A percentile compares a stretch with the other conserved stretches of the same genome.
These are phyloP conservation scores for Coracopsis vasa DNA, from an alignment of 2,113 vertebrate species.

Conservation along the genomic window DNA sequence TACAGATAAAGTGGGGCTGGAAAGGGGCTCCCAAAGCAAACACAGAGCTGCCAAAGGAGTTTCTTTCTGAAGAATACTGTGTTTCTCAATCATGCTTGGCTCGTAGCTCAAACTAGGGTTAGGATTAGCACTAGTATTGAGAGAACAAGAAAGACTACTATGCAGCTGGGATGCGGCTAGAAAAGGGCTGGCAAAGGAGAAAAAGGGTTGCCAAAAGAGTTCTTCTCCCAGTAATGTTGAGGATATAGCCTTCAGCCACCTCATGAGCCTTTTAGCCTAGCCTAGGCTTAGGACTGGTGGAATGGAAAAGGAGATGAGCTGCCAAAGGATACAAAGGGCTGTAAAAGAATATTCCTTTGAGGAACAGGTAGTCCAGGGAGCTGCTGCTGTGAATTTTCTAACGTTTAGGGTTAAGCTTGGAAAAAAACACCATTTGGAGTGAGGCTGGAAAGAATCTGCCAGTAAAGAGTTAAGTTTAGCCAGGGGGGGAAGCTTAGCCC, in stretches of 20 bases:
- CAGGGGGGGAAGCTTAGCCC: not conserved
- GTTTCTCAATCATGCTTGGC: not conserved
- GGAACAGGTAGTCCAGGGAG: not conserved
- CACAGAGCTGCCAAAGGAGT: not conserved
- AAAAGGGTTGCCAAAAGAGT: not conserved
- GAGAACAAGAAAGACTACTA: not conserved
- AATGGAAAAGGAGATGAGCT: not conserved
- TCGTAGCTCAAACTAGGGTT: not conserved
- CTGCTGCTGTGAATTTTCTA: not conserved
- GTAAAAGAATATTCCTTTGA: rapidly evolving
- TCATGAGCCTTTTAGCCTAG: not conserved
- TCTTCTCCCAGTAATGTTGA: not conserved
- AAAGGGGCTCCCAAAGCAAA: not conserved
- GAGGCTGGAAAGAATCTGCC: not conserved
- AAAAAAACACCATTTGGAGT: not conserved
- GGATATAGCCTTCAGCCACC: not conserved
- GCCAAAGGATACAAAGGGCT: not conserved
- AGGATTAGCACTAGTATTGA: not conserved
- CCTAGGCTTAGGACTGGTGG: not conserved
- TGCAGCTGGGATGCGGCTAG: not conserved
- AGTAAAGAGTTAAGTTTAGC: rapidly evolving
- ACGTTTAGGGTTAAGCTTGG: not conserved
- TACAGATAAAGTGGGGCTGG: not conserved
- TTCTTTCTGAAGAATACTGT: not conserved
- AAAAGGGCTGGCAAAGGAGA: not conserved